Base-by-base conservation (phyloP, 2,113 vertebrate species). In the Loxodonta africana region DNA sequence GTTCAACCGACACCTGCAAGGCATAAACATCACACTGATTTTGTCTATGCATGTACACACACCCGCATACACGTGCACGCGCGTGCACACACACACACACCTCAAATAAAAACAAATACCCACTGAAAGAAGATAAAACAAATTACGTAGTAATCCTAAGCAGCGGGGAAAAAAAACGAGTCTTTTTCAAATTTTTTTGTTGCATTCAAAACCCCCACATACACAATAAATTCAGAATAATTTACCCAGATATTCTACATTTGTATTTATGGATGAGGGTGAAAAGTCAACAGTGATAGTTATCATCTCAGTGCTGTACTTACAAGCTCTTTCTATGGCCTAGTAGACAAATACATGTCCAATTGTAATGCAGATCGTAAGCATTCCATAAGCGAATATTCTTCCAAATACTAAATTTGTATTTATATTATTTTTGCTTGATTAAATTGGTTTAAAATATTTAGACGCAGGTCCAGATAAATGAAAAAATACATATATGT, bases 1-100 rank as follows among this genome's bases (percentile, higher is more conserved):
- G 74, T 96, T 97, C 96, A 98, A 97, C 93, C 96, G 96, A 97
- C 94, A 98, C 92, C 95, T 98, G 86, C 94, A 98, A 69, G 71
- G 94, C 97, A 95, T 93, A 94, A 98, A 98, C 98, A 98, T 93
- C 91, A 85, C 91, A 96, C 48, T 26, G 20, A 41, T 37, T 74
- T 57, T 46, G 91, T n/a, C 23, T n/a, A 77, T 48, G 26, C 33
- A 15, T 1, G 4, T 10, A 18, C 30, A 46, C 4, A 23, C 5
- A 18, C 1, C 9, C 15, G 20, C 33, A 77, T 44, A 25, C 37
- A 18, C 0, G 2, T 6, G 14, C 48, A 48, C 48, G 10, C 48
- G 9, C 33, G 10, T 5, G 3, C 4, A 17, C 17, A 2, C 18
- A 21, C 28, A 69, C 37, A 69, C 41, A 73, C 60, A n/a, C 10